A percentile compares a stretch with the other conserved stretches of the same genome.
Evolutionary conservation across 2,113 vertebrate genomes (phyloP).

Genomic region (Leptobrachium ailaonicum): DNA sequence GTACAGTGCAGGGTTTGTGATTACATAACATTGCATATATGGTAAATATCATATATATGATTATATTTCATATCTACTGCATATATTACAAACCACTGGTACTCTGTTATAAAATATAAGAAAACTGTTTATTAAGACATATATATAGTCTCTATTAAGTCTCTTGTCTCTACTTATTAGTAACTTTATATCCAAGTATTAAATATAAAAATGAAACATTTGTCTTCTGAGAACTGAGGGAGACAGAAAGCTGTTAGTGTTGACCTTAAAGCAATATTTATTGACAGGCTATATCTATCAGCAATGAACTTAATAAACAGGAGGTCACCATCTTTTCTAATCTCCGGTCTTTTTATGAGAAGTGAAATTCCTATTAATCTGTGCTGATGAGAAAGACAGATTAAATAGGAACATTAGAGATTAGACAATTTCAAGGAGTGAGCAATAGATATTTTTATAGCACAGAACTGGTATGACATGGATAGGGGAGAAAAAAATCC

Average conservation of each 20-base stretch:
- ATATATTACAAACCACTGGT: no score
- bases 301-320: constrained; percentile 16
- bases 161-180: no score
- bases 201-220: constrained; percentile 4
- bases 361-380: constrained; percentile 14
- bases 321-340: not conserved
- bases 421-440: not conserved
- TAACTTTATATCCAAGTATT: constrained; percentile 2
- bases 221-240: not conserved
- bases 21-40: no score
- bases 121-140: no score
- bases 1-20: no score
- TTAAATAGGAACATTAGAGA: not conserved
- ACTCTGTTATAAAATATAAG: not conserved
- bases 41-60: no score
- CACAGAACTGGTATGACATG: not conserved
- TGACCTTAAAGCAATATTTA: constrained; percentile 21
- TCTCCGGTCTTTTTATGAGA: not conserved
- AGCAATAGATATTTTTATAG: not conserved
- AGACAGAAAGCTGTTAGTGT: constrained; percentile 1
- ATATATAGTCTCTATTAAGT: no score
- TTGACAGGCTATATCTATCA: constrained; percentile 9
- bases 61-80: no score
- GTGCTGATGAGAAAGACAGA: not conserved
- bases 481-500: not conserved